phyloP scores from a whole-genome alignment of 2,888 invertebrate genomes.

The Kuschelorhynchus macadamiae region DNA sequence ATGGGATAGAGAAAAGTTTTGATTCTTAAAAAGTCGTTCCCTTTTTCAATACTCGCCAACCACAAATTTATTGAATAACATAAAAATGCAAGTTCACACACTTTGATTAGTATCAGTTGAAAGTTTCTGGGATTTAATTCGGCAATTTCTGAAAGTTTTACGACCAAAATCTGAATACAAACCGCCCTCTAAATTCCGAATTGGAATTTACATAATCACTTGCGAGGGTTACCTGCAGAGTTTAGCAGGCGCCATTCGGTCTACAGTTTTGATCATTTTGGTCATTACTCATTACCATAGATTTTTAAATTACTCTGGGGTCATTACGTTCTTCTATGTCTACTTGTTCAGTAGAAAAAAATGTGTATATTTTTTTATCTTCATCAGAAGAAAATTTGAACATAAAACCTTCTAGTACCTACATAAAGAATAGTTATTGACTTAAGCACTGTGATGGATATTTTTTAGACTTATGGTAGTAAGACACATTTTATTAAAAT shows the following conservation, averaged over 20 bases:
- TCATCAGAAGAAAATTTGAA: too few relatives aligned
- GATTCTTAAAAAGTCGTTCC: background rate
- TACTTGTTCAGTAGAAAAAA: too few relatives aligned
- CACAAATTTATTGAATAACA: conserved; percentile 61
- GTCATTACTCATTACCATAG: conserved; percentile 1
- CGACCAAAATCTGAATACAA: conserved; percentile 64
- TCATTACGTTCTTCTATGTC: too few relatives aligned
- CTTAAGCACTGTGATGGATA: too few relatives aligned
- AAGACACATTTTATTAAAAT: too few relatives aligned
- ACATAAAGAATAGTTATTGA: too few relatives aligned
- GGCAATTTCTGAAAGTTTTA: conserved; percentile 57
- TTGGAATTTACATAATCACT: conserved; percentile 45
- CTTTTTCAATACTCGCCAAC: conserved; percentile 20
- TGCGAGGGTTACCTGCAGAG: conserved; percentile 38
- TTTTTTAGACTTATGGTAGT: too few relatives aligned
- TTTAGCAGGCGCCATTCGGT: conserved; percentile 32
- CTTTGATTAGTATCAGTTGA: conserved; percentile 49
- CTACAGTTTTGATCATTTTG: conserved; percentile 19
- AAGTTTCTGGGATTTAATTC: conserved; percentile 58
- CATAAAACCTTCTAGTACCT: too few relatives aligned
- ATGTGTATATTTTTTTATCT: too few relatives aligned
- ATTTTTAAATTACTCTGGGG: too few relatives aligned
- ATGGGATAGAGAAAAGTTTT: background rate
- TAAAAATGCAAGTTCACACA: conserved; percentile 63
- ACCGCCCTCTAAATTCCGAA: conserved; percentile 53